phyloP scores from a whole-genome alignment of 2,888 invertebrate genomes.

The Protonemura montana region DNA sequence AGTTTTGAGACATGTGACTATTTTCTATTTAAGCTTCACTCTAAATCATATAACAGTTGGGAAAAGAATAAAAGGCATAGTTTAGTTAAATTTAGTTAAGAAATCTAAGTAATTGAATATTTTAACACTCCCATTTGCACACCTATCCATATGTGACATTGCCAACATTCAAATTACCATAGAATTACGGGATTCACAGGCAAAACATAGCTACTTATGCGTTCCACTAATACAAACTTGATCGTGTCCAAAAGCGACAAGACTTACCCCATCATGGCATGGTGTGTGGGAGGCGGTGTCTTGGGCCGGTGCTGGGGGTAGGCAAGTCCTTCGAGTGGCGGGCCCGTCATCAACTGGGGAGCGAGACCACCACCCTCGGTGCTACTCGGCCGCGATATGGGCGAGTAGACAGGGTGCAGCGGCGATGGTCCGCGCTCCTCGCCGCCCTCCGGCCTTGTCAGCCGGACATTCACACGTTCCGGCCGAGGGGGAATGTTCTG shows the following conservation, averaged over 20 bases:
- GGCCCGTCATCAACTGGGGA: conserved; percentile 42
- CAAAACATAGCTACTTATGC: too few relatives aligned
- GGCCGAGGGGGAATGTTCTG: conserved; percentile 67
- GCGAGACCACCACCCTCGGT: conserved; percentile 53
- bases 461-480: conserved; percentile 65
- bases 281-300: conserved; percentile 50
- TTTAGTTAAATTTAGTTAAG: too few relatives aligned
- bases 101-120: too few relatives aligned
- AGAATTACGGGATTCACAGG: too few relatives aligned
- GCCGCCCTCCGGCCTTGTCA: conserved; percentile 20
- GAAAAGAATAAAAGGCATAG: too few relatives aligned
- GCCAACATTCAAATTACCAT: too few relatives aligned
- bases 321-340: conserved; percentile 51
- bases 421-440: conserved; percentile 51
- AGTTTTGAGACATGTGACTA: too few relatives aligned
- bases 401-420: conserved; percentile 57
- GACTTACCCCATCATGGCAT: conserved; percentile 56
- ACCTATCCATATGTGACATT: too few relatives aligned
- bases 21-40: too few relatives aligned
- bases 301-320: conserved; percentile 52
- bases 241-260: conserved; percentile 56
- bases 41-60: too few relatives aligned
- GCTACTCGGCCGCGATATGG: conserved; percentile 59
- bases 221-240: too few relatives aligned
- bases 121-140: too few relatives aligned